Evolutionary conservation across 2,113 vertebrate genomes (phyloP), one percentile per base, ranked within the genome.

Genomic region (Coreoperca whiteheadi): DNA sequence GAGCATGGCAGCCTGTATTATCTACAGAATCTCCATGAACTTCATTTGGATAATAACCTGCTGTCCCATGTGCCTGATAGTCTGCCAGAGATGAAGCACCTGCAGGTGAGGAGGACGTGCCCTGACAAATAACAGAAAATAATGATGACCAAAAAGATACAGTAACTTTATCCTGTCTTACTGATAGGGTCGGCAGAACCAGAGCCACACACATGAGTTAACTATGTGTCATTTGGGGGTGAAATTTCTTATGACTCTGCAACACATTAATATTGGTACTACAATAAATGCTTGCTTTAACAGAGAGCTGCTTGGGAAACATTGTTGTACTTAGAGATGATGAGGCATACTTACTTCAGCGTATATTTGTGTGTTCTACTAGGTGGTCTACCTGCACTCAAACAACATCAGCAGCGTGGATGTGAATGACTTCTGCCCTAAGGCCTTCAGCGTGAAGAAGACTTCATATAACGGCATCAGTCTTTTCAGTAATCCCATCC

Each of bases 391-490:
- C n/a, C 39, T 66, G 39, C 64, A 66, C 64, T 46, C 64, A 1
- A 66, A 66, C 64, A 66, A 66, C 64, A 66, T 66, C 64, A 66
- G 64, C 64, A n/a, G 1, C 3, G 64, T 66, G 64, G 64, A 46
- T 2, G 23, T 66, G 64, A 43, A 66, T 25, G 64, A 66, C 41
- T 66, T 66, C 64, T 66, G 64, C 41, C 64, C 64, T 43, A 15
- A 46, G 11, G 2, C 10, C 23, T 28, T 16, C 64, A 28, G 39
- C 39, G 9, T 28, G 64, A 66, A 66, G 64, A 66, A 14, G 64
- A 66, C 39, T 9, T 46, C 41, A 66, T 66, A 66, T 66, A 66
- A 66, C 64, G 64, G 39, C 64, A 66, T 66, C 64, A 66, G 64
- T 28, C 64, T 66, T n/a, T 66, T 43, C 64, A 43, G 5, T 46